Evolutionary conservation across 30 jellyfish, hydroid and myxozoan species (phyloP), one percentile per base, ranked within the genome.

Genomic region (Catostylus mosaicus): DNA sequence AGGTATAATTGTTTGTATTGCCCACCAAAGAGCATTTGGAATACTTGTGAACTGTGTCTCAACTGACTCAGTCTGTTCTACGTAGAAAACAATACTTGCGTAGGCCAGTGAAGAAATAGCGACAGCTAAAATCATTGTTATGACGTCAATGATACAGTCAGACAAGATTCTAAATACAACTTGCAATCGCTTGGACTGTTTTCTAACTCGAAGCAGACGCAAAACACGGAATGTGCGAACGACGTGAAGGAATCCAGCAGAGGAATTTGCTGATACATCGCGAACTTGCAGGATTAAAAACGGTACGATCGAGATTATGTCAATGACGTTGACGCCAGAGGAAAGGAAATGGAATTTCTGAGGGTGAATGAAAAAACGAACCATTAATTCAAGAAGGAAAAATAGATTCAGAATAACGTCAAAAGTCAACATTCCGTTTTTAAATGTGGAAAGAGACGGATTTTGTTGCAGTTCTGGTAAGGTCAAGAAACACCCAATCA

Each of bases 11-110:
- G 97, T 89, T 61, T 89, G 97, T 12, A 89, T 63, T 0, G 95
- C 94, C 97, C 97, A 89, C 97, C 97, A 89, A 50, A 89, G 62
- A 0, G 94, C 50, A 33, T 82, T 73, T 9, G 97, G 97, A 11
- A 89, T 77, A 48, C 95, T 81, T 24, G 31, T 22, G 73, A 89
- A 89, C 48, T 67, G 96, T 0, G 95, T 64, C 24, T 67, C 64
- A 34, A 23, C 90, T 19, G 87, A 30, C 12, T 27, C 83, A 18
- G 85, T 22, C 82, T 74, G 86, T 74, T 89, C 97, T 20, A 80
- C 87, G 36, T 51, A 66, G 59, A 81, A 89, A 69, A 89, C 37
- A 6, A 89, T 37, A 46, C 90, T 81, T 2, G 88, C 97, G 40
- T 73, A 67, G 52, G 74, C 88, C 19, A 79, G 40, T 8, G 91